A percentile compares a stretch with the other conserved stretches of the same genome.
Conservation (phyloP, 2,888 invertebrate genomes). For the Nephrotoma appendiculata region DNA sequence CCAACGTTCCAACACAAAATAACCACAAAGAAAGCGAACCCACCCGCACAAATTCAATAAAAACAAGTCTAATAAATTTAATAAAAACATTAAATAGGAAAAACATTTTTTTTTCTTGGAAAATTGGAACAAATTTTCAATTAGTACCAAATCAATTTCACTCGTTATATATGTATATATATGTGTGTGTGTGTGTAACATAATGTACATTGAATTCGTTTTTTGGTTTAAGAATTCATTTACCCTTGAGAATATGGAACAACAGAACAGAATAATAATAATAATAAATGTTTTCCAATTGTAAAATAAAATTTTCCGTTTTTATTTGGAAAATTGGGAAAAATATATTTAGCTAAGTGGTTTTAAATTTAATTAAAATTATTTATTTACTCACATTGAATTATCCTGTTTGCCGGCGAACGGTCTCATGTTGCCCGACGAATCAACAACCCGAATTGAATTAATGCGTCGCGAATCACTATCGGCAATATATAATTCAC, state of each 20-base stretch:
- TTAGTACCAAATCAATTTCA: not conserved
- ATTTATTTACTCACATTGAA: conserved; percentile 23
- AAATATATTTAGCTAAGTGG: not conserved
- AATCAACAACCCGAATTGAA: conserved; percentile 71
- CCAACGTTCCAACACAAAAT: not conserved
- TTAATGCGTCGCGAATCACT: conserved; percentile 77
- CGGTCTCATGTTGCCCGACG: conserved; percentile 77
- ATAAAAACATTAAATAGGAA: not conserved
- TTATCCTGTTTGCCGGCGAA: conserved; percentile 76
- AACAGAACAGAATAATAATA: not conserved
- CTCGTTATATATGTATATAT: not conserved
- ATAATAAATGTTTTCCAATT: not conserved
- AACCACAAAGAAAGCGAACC: not conserved
- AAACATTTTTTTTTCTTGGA: not conserved
- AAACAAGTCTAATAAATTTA: not conserved
- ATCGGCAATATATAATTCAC: conserved; percentile 86
- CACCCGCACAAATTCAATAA: not conserved
- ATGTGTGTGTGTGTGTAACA: not conserved
- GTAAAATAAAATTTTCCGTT: not conserved
- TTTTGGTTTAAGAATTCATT: not conserved
- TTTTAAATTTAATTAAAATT: not conserved
- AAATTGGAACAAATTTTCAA: not conserved
- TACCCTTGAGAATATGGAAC: not conserved
- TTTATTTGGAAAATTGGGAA: not conserved
- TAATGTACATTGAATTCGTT: not conserved